Evolutionary conservation across 2,797 vertebrate genomes (phyloP), one percentile per base, ranked within the genome.

Genomic region (Phoxinus dragarum): DNA sequence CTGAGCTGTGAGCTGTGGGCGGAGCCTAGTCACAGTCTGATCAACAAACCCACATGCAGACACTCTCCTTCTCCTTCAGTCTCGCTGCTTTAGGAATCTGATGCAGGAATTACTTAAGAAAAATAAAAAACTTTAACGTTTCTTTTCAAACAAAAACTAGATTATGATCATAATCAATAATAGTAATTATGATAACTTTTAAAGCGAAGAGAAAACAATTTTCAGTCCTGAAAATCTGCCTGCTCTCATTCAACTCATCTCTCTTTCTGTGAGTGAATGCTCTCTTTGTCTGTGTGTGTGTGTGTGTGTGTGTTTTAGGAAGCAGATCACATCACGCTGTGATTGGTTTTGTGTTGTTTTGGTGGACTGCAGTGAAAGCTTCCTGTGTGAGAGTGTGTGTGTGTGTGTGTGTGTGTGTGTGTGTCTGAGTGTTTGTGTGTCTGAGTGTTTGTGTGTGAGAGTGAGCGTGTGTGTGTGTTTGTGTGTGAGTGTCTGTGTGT

Each of bases 11-110:
- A 66, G 49, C 12, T 44, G 80, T 72, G 69, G 81, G 84, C 10
- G 80, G 76, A 38, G 79, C 74, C 40, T 78, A 40, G 5, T 17
- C 59, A 80, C 49, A 74, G 73, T 31, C 10, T 34, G n/a, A 75
- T 76, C 80, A 89, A 89, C 80, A 86, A 87, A 80, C 75, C 34
- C 27, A 66, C 61, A 66, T 59, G 49, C 59, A 14, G n/a, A 31
- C n/a, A n/a, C 74, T 42, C 66, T 44, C 67, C 19, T 1, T 4
- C 64, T 69, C n/a, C 23, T 10, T 49, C 81, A 31, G n/a, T 34
- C 47, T 23, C 31, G 14, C 44, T 69, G 14, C 23, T 47, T 21
- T 42, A 23, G 8, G 1, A 31, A 2, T 75, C 21, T 64, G 40
- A 71, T 27, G 40, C 40, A 40, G 36, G 36, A 38, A 69, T 68